A percentile compares a stretch with the other conserved stretches of the same genome.
These are phyloP conservation scores for Meda fulgida DNA, from an alignment of 2,797 vertebrate genomes.

Conservation along the genomic window DNA sequence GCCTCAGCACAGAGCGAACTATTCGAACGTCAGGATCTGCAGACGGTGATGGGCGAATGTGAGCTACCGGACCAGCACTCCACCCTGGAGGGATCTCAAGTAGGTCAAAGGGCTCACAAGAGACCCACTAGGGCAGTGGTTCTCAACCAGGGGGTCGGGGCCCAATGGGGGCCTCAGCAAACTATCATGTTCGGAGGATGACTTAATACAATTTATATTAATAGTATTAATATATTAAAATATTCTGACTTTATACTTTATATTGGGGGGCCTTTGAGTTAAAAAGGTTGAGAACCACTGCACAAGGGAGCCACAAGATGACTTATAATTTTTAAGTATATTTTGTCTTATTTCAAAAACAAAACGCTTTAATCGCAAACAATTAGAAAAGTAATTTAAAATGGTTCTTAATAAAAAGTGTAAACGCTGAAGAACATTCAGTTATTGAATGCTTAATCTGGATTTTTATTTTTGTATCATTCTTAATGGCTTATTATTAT, in stretches of 20 bases:
- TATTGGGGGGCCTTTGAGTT: not conserved
- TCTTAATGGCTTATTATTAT: too few relatives aligned
- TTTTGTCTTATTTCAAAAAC: too few relatives aligned
- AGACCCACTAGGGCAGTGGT: not conserved
- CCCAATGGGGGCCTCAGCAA: not conserved
- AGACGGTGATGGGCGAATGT: conserved; percentile 80
- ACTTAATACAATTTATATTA: not conserved
- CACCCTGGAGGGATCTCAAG: conserved; percentile 84
- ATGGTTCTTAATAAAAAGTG: not conserved
- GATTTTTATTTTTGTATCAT: not conserved
- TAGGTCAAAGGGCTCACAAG: conserved; percentile 57
- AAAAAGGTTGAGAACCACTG: not conserved
- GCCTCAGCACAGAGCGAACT: conserved; percentile 69
- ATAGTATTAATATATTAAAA: not conserved
- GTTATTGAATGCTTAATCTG: not conserved
- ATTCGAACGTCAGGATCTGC: conserved; percentile 81
- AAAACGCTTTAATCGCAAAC: not conserved
- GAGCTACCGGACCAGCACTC: conserved; percentile 79
- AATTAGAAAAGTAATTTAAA: not conserved
- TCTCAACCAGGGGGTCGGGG: not conserved
- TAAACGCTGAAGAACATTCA: not conserved
- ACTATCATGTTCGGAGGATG: not conserved
- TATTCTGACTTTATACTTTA: not conserved
- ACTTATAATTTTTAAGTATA: too few relatives aligned
- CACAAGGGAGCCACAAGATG: not conserved